Evolutionary conservation across 2,113 vertebrate genomes (phyloP), one percentile per base, ranked within the genome.

Genomic region (Reinhardtius hippoglossoides): DNA sequence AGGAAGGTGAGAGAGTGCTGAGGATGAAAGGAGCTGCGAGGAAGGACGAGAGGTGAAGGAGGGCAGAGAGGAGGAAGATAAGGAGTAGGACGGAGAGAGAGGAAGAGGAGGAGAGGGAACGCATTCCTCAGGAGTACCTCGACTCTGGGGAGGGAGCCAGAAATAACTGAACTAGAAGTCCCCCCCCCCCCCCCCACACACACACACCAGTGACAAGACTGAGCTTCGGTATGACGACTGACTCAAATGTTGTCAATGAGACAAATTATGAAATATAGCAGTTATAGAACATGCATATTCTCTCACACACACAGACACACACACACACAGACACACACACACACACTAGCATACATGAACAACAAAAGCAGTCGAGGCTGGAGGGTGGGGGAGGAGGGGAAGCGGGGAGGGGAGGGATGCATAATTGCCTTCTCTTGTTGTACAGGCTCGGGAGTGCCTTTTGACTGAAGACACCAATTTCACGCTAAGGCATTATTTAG

Each of bases 401-500:
- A 2, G 59, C 60, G 63, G 15, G 63, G 42, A 27, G 4, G 71
- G 79, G 59, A 56, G 74, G 81, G 74, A 57, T 37, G 69, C 76
- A 81, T 92, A 90, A 93, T 92, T 89, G 89, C 80, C 82, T 94
- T 94, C 91, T 94, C 91, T 89, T 92, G 92, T 93, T 91, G 82
- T 82, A 86, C 90, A 92, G 89, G 83, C 90, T 90, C 74, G 75
- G 85, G 90, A 93, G 85, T 84, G 92, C 89, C 90, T 93, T 89
- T 89, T 90, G 85, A 92, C 91, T 93, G 90, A 82, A 90, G 91
- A 92, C 90, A 90, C 89, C 80, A 86, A 93, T 94, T 94, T 93
- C 92, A 95, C 85, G 81, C 91, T 88, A 86, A 71, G 81, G 90
- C 92, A 93, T 94, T 93, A 94, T 93, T 94, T 92, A 89, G 92